Base-by-base conservation (phyloP, 2,113 vertebrate genomes). In the Kryptolebias marmoratus region DNA sequence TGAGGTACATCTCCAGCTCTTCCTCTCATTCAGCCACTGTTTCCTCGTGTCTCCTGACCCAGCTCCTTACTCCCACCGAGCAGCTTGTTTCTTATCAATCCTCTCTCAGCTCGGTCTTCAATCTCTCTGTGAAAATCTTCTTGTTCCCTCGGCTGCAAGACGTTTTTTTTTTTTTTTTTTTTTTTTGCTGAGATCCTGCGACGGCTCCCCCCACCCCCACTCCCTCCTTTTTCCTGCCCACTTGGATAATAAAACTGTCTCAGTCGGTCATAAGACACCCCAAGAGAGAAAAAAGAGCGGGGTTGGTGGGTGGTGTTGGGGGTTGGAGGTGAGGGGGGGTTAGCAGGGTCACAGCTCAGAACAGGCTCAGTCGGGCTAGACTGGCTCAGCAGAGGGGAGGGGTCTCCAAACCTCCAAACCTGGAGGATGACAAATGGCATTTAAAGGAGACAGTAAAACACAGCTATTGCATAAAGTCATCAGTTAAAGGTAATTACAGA, bases 361-460 rank as follows among this genome's bases (percentile, higher is more conserved):
- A 64, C 64, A 55, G 71, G 50, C 68, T 75, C 62, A 67, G 67
- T 76, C 11, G 14, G 68, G 74, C 79, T 59, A 71, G 73, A 85
- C 67, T 80, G 82, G 80, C 80, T 80, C 55, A 57, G 60, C 54
- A 11, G 11, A 77, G 73, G 81, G 87, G 73, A 77, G 67, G 73
- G 70, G 42, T 64, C 75, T 81, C 27, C 15, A 72, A 50, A 77
- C 79, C 84, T 82, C 72, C 68, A 78, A 80, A 85, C 75, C 64
- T 42, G 11, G 39, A 71, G 74, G 28, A 82, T 88, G 86, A 92
- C 88, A 70, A 88, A 90, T 90, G 64, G 56, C 64, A 84, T 91
- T 91, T 92, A 91, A 91, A 92, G 64, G 68, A 89, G 89, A 92
- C 90, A 91, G 86, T 92, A 88, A 91, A 91, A 88, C 87, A 88